Percentiles rank a stretch among this genome's conserved stretches.
phyloP scores from a whole-genome alignment of 2,113 vertebrate genomes.

The Miniopterus natalensis region DNA sequence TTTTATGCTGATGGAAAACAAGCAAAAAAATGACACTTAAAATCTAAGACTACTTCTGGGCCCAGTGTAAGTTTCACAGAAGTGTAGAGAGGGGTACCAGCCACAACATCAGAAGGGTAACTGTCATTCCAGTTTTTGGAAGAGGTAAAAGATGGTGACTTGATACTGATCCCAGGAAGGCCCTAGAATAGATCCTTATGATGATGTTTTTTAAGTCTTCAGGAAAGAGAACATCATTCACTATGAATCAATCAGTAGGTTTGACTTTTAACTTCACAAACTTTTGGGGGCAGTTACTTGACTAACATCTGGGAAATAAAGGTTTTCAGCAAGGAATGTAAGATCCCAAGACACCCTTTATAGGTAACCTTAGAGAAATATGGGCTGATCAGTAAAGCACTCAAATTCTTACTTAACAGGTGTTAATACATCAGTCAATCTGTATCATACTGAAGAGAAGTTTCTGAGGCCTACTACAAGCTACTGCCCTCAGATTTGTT shows the following conservation, averaged over 20 bases:
- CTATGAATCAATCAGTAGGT: background rate
- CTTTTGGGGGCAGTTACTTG: background rate
- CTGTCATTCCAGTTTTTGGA: background rate
- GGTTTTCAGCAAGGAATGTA: background rate
- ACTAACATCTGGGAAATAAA: background rate
- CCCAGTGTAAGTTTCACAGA: background rate
- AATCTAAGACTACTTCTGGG: slow-evolving; percentile 24
- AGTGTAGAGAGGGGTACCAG: background rate
- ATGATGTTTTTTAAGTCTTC: background rate
- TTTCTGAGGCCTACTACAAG: background rate
- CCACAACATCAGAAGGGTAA: background rate
- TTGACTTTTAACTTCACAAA: background rate
- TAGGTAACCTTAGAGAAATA: background rate
- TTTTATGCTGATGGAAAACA: background rate
- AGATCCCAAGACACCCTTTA: background rate
- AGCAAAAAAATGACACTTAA: background rate
- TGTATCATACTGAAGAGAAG: background rate
- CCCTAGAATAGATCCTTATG: background rate
- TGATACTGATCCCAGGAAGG: background rate
- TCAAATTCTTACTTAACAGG: background rate
- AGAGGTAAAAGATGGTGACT: background rate
- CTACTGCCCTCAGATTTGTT: background rate
- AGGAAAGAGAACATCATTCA: background rate
- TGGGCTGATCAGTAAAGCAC: background rate
- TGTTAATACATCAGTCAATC: background rate